These are phyloP conservation scores for Gila robusta DNA, from an alignment of 2,797 vertebrate genomes.

Conservation along the genomic window DNA sequence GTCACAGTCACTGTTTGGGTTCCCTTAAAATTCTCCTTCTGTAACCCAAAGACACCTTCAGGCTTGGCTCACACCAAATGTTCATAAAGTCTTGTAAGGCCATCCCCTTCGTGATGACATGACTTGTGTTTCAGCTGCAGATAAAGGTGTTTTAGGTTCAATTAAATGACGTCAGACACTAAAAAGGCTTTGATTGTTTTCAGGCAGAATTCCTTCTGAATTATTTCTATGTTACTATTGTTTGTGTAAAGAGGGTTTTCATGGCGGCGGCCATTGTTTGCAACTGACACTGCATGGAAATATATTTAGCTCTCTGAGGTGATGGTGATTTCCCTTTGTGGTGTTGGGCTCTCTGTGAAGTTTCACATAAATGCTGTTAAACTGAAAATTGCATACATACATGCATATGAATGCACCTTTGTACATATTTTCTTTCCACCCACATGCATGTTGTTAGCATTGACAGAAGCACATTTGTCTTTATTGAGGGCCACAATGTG, in stretches of 20 bases:
- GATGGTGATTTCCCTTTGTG: slow-evolving; percentile 55
- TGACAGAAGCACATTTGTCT: slow-evolving; percentile 5
- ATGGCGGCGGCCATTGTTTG: background rate
- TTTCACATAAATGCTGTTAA: slow-evolving; percentile 46
- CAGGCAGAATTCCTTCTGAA: background rate
- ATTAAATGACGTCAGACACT: background rate
- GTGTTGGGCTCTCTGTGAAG: background rate
- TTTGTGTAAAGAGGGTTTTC: background rate
- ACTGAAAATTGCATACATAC: slow-evolving; percentile 18
- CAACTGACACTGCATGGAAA: background rate
- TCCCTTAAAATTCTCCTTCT: slow-evolving; percentile 10
- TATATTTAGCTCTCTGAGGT: slow-evolving; percentile 53
- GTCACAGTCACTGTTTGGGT: slow-evolving; percentile 36
- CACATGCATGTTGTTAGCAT: background rate
- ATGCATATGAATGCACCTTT: slow-evolving; percentile 7
- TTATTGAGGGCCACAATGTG: slow-evolving; percentile 15
- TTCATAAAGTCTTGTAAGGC: background rate
- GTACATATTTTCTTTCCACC: background rate
- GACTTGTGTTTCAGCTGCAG: background rate
- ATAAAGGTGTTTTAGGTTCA: background rate
- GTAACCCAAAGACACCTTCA: slow-evolving; percentile 10
- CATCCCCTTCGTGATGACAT: background rate
- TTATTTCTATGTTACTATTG: background rate
- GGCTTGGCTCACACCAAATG: background rate
- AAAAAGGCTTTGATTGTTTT: background rate